phyloP scores from a whole-genome alignment of 2,888 invertebrate species.

The Caradrina clavipalpis region DNA sequence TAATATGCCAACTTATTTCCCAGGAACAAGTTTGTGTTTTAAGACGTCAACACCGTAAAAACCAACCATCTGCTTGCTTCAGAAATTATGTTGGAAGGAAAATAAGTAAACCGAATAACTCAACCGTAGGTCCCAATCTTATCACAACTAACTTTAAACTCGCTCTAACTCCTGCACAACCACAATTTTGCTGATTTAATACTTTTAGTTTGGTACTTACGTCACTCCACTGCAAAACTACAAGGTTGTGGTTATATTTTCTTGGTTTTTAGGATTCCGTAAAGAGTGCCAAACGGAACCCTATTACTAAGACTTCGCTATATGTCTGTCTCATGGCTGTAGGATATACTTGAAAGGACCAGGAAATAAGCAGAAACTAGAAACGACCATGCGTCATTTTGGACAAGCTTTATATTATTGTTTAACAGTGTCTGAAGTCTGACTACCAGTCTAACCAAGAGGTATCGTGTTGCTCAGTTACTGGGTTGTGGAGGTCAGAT shows the following conservation, averaged over 20 bases:
- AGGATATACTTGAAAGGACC: no score
- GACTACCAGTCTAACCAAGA: no score
- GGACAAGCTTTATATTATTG: no score
- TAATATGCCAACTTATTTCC: neutral
- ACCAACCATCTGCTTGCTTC: neutral
- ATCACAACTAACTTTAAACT: constrained; percentile 46
- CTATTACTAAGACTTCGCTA: no score
- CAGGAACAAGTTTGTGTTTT: neutral
- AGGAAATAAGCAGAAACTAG: no score
- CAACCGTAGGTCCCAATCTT: constrained; percentile 28
- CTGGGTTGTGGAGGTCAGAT: no score
- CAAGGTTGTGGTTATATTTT: constrained; percentile 14
- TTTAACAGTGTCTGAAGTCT: no score
- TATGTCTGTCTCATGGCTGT: no score
- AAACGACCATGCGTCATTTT: no score
- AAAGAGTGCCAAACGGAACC: no score
- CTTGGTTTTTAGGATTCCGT: neutral
- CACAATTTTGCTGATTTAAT: constrained; percentile 54
- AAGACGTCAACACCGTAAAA: neutral
- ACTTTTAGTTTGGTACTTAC: constrained; percentile 45
- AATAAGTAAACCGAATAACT: constrained; percentile 26
- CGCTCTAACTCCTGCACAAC: constrained; percentile 40
- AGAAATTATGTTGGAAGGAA: constrained; percentile 17
- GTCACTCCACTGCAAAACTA: constrained; percentile 19
- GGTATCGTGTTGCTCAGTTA: no score